A percentile compares a stretch with the other conserved stretches of the same genome.
These are phyloP conservation scores for Mus spicilegus DNA, from an alignment of 2,113 vertebrate genomes.

Conservation along the genomic window DNA sequence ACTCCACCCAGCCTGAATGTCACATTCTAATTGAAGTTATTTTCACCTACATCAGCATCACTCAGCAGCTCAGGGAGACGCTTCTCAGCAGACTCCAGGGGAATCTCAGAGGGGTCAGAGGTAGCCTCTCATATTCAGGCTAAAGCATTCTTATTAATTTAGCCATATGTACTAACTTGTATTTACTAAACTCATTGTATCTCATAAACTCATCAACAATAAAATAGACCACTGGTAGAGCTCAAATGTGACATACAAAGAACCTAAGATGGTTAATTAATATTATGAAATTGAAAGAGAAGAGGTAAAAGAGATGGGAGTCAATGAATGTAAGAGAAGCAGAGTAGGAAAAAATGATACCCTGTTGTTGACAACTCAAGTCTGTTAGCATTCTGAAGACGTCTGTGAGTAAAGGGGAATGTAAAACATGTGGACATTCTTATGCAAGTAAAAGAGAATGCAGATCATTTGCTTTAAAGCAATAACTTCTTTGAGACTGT, in stretches of 20 bases:
- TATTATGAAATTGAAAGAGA: neutral
- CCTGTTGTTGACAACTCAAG: neutral
- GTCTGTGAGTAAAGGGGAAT: neutral
- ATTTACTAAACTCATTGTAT: neutral
- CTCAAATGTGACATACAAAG: neutral
- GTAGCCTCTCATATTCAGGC: neutral
- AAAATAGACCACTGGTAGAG: neutral
- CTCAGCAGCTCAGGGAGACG: neutral
- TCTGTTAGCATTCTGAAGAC: neutral
- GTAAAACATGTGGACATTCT: neutral
- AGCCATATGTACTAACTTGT: neutral
- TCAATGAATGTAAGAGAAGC: neutral
- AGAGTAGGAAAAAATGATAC: neutral
- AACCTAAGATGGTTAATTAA: neutral
- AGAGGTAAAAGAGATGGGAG: neutral
- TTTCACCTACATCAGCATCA: neutral
- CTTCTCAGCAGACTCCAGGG: neutral
- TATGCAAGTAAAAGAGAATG: neutral
- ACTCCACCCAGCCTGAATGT: neutral
- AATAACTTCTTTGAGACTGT: neutral
- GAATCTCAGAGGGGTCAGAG: neutral
- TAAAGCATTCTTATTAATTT: neutral
- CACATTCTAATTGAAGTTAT: neutral
- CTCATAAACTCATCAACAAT: neutral
- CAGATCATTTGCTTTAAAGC: neutral